Percentiles rank a stretch among this genome's conserved stretches.
Evolutionary conservation across 2,797 vertebrate species (phyloP).

Genomic region (Linurgus olivaceus): DNA sequence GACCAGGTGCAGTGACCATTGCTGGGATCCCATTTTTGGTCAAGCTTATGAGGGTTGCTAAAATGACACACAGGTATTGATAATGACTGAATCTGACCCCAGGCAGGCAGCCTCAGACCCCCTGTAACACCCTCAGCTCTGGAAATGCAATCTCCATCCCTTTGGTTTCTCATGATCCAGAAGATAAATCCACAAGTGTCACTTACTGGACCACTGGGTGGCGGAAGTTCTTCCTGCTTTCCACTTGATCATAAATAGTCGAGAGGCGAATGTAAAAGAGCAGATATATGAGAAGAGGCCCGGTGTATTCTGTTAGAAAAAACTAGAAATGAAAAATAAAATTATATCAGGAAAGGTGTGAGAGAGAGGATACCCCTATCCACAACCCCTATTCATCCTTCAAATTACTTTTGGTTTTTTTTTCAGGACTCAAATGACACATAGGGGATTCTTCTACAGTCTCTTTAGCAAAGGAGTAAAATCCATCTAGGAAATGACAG

Average conservation of each 20-base stretch:
- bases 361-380: not conserved
- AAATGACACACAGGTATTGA: not conserved
- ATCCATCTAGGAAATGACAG: not conserved
- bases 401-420: not conserved
- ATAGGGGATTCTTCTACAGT: not conserved
- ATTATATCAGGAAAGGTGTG: not conserved
- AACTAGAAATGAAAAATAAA: constrained; percentile 66
- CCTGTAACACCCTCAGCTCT: not conserved
- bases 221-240: constrained; percentile 54
- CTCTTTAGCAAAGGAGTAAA: not conserved
- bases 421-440: not conserved
- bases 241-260: constrained; percentile 69
- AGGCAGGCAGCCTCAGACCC: not conserved
- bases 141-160: not conserved
- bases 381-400: not conserved
- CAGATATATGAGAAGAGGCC: constrained; percentile 77
- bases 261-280: constrained; percentile 76
- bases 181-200: not conserved
- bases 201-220: constrained; percentile 79
- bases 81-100: not conserved
- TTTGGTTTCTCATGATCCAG: not conserved
- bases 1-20: too few species aligned
- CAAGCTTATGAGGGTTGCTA: not conserved
- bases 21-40: not conserved
- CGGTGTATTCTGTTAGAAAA: constrained; percentile 77